Evolutionary conservation across 2,888 invertebrate species (phyloP).

Genomic region (Marronus borbonicus): DNA sequence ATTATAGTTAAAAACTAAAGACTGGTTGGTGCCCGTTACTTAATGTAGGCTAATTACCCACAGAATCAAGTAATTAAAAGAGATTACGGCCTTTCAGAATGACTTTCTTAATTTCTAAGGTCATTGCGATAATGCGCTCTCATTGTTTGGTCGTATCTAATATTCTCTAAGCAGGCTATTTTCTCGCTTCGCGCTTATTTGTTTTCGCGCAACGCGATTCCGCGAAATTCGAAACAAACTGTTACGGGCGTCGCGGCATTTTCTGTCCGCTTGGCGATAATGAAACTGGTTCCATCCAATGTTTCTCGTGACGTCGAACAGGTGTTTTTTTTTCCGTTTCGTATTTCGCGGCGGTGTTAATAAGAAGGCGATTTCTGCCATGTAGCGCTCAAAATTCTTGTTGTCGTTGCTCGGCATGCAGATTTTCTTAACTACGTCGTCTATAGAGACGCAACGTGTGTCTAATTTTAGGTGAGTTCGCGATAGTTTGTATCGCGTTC

Average conservation of each 20-base stretch:
- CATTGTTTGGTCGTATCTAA: neutral
- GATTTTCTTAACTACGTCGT: neutral
- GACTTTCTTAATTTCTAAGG: constrained; percentile 26
- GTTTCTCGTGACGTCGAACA: constrained; percentile 24
- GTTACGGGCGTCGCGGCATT: neutral
- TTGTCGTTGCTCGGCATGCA: neutral
- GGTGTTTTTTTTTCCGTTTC: constrained; percentile 10
- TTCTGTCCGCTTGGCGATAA: neutral
- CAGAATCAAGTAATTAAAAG: constrained; percentile 18
- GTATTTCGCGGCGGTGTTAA: constrained; percentile 1
- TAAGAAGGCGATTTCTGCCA: constrained; percentile 7
- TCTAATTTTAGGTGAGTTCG: constrained; percentile 28
- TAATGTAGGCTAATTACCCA: constrained; percentile 9
- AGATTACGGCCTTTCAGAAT: constrained; percentile 10
- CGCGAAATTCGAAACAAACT: constrained; percentile 18
- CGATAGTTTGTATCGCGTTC: neutral
- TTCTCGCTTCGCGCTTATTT: neutral
- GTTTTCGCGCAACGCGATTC: constrained; percentile 1
- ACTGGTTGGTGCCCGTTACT: neutral
- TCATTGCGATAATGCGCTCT: neutral
- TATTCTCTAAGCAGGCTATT: neutral
- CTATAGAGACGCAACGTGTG: neutral
- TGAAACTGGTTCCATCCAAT: constrained; percentile 35
- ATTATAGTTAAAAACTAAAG: too few relatives aligned
- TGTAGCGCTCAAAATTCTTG: constrained; percentile 1